These are phyloP conservation scores for Asbolus verrucosus DNA, from an alignment of 1,140 invertebrate species.

Conservation along the genomic window DNA sequence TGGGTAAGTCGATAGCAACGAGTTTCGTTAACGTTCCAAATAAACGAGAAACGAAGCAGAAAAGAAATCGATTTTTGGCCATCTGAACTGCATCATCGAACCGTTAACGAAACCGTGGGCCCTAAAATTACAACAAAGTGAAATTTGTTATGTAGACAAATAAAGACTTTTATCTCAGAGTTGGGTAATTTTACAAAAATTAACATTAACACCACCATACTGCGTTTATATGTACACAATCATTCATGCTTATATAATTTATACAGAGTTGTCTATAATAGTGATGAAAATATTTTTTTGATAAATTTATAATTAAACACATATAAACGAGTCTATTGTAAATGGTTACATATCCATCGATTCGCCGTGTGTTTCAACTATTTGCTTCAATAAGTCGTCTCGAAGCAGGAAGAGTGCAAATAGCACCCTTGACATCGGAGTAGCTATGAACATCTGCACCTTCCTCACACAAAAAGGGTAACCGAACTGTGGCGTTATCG, in stretches of 20 bases:
- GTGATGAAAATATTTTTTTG: conserved; percentile 59
- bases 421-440: no score
- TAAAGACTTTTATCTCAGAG: conserved; percentile 35
- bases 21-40: conserved; percentile 17
- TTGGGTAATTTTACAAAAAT: conserved; percentile 37
- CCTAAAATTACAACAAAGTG: conserved; percentile 50
- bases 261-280: conserved; percentile 56
- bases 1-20: conserved; percentile 41
- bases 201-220: conserved; percentile 51
- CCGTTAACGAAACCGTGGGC: not conserved
- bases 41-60: not conserved
- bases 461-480: not conserved
- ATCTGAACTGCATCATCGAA: not conserved
- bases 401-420: not conserved
- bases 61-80: conserved; percentile 14
- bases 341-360: conserved; percentile 50
- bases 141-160: conserved; percentile 48
- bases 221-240: conserved; percentile 58
- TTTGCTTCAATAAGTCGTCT: conserved; percentile 27
- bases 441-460: no score
- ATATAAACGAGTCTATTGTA: conserved; percentile 58
- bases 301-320: conserved; percentile 56
- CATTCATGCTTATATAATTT: conserved; percentile 57
- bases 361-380: conserved; percentile 5
- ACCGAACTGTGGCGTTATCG: conserved; percentile 2